phyloP scores from a whole-genome alignment of 2,888 invertebrate species.

The Thereva nobilitata region DNA sequence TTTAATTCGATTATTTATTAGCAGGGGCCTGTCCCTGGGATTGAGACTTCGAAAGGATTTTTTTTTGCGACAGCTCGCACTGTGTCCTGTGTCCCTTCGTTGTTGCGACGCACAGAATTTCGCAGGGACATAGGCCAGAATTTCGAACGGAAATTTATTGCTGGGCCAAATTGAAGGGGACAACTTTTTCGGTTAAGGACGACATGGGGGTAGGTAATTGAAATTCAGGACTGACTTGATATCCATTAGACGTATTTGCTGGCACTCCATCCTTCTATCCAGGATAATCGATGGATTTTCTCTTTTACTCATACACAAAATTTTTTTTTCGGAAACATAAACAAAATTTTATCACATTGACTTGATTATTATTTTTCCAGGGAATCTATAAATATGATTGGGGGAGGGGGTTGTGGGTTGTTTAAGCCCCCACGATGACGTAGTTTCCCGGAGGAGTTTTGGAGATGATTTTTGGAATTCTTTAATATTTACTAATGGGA shows the following conservation, averaged over 20 bases:
- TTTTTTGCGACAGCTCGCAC: neutral
- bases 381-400: too few relatives aligned
- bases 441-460: too few relatives aligned
- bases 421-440: too few relatives aligned
- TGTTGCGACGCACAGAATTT: too few relatives aligned
- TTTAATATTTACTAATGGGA: too few relatives aligned
- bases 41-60: constrained; percentile 23
- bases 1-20: constrained; percentile 31
- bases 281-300: constrained; percentile 22
- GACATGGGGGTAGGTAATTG: constrained; percentile 14
- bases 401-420: too few relatives aligned
- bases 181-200: neutral
- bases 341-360: constrained; percentile 14
- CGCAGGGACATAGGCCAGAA: too few relatives aligned
- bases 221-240: constrained; percentile 24
- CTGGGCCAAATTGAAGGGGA: neutral
- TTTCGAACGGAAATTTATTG: constrained; percentile 4
- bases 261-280: constrained; percentile 21
- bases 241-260: constrained; percentile 29
- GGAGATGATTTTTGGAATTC: too few relatives aligned
- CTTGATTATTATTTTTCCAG: constrained; percentile 10
- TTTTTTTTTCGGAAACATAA: constrained; percentile 3
- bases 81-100: neutral
- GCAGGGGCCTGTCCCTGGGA: constrained; percentile 16
- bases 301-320: too few relatives aligned